Base-by-base conservation (phyloP, 2,888 invertebrate species). In the Amblyjoppa fuscipennis region DNA sequence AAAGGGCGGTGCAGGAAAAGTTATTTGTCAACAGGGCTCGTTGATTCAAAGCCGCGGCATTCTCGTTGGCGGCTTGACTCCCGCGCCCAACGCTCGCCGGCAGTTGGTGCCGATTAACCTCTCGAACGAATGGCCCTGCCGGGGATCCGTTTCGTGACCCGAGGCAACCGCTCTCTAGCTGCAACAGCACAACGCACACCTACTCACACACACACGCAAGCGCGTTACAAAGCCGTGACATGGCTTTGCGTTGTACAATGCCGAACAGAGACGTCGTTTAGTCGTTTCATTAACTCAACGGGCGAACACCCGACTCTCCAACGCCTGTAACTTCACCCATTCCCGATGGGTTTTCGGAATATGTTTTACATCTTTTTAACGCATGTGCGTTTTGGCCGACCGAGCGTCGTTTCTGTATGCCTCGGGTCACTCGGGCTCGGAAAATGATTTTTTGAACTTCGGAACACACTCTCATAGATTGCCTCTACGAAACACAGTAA, bases 31-130 rank as follows among this genome's bases (percentile, higher is more conserved):
- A 83, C 61, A 66, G 31, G 53, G 38, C 45, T 73, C 66, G 64
- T 75, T 61, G 68, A 71, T 70, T 81, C 20, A 41, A 20, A 59
- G 64, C 53, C 25, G 31, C 16, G 13, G 69, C 66, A 51, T 71
- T 61, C 64, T 68, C 69, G 74, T 73, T 69, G 64, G 45, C 61
- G 70, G 73, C 70, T 85, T 78, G 78, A 85, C 77, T 82, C 81
- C 70, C 85, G 79, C 73, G 71, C 49, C 70, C 31, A 64, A 41
- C 41, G 25, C 59, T 59, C 34, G 61, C 53, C 53, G 85, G 83
- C 85, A 81, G 83, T 85, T 87, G 81, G 85, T 75, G 83, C 81
- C 85, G 84, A 87, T 87, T 87, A 87, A 87, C 87, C 87, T 85
- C 83, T 83, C 83, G 78, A 85, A 83, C 83, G 83, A 85, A 80